These are phyloP conservation scores for Clarias batrachus DNA, from an alignment of 2,113 vertebrate species.

Conservation along the genomic window DNA sequence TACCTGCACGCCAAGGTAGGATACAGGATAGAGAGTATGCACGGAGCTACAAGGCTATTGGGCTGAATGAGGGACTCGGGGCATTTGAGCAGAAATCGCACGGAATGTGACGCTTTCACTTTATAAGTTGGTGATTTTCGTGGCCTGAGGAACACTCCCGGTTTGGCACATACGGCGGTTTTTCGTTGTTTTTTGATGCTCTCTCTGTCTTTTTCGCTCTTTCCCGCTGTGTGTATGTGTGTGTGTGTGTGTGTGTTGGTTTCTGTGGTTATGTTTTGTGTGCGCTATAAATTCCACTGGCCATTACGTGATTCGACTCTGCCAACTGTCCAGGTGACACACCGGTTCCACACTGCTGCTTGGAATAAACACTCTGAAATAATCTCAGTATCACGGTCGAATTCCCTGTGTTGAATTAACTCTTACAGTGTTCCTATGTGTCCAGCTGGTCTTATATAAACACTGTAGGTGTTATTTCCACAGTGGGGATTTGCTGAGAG, in stretches of 20 bases:
- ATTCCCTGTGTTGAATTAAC: background rate
- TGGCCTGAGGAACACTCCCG: background rate
- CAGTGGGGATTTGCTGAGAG: slow-evolving; percentile 1
- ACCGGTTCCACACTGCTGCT: slow-evolving; percentile 6
- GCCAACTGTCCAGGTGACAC: slow-evolving; percentile 37
- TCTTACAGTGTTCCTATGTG: background rate
- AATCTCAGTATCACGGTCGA: background rate
- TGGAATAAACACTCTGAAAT: background rate
- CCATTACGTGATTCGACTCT: slow-evolving; percentile 29
- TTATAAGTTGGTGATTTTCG: background rate
- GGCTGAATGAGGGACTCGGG: background rate
- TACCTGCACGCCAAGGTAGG: slow-evolving; percentile 78
- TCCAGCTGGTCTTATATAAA: slow-evolving; percentile 15
- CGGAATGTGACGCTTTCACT: background rate
- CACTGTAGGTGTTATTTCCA: slow-evolving; percentile 20
- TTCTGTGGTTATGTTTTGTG: slow-evolving; percentile 18
- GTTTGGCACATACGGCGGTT: background rate
- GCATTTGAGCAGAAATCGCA: background rate
- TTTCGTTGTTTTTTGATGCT: background rate
- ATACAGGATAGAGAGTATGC: background rate
- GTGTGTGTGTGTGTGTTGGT: slow-evolving; percentile 10
- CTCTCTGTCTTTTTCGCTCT: background rate
- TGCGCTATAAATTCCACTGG: slow-evolving; percentile 34
- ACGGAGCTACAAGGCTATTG: background rate
- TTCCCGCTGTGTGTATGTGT: background rate